Evolutionary conservation across 2,888 invertebrate species (phyloP).

Genomic region (Epinotia ramella): DNA sequence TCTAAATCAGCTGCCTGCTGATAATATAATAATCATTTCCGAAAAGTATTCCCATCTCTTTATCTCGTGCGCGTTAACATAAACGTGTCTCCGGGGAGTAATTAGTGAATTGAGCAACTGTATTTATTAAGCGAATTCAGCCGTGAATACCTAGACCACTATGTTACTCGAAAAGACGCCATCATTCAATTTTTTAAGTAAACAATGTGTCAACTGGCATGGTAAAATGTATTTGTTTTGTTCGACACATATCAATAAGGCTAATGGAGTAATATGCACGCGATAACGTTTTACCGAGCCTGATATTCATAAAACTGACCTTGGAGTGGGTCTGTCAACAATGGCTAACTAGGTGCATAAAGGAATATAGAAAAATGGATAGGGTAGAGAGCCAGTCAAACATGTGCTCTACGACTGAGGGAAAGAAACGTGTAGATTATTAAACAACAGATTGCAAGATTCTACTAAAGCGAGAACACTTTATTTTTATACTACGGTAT

Average conservation of each 20-base stretch:
- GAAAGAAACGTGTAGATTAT: too few species aligned
- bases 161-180: not conserved
- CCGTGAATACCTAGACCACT: not conserved
- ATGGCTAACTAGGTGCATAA: not conserved
- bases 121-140: not conserved
- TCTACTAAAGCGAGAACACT: too few species aligned
- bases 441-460: too few species aligned
- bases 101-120: too few species aligned
- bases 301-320: slow-evolving; percentile 15
- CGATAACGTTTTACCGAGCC: not conserved
- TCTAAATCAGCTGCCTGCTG: too few species aligned
- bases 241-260: slow-evolving; percentile 5
- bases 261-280: slow-evolving; percentile 20
- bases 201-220: slow-evolving; percentile 1
- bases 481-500: too few species aligned
- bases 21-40: too few species aligned
- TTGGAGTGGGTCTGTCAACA: not conserved
- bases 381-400: not conserved
- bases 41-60: too few species aligned
- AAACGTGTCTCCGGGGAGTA: too few species aligned
- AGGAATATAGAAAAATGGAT: not conserved
- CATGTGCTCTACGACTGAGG: too few species aligned
- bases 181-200: slow-evolving; percentile 3
- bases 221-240: not conserved
- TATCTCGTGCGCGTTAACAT: too few species aligned